Percentiles rank a stretch among this genome's conserved stretches.
These are phyloP conservation scores for Physeter macrocephalus DNA, from an alignment of 2,113 vertebrate species.

Conservation along the genomic window DNA sequence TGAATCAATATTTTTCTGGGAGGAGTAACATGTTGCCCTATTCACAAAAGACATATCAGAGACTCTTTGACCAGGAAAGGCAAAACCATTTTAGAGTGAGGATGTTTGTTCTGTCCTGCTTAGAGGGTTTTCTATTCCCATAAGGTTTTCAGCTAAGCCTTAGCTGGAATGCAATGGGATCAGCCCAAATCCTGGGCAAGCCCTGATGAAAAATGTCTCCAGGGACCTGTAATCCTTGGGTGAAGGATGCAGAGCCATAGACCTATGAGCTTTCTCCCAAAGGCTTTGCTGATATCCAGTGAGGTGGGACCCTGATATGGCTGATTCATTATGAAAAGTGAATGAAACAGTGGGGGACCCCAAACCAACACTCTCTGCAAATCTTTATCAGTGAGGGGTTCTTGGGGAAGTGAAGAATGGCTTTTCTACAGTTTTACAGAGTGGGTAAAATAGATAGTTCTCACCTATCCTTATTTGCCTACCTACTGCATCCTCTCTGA, in stretches of 20 bases:
- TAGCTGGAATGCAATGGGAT: conserved; percentile 5
- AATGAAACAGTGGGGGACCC: background rate
- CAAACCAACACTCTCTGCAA: background rate
- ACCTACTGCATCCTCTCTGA: background rate
- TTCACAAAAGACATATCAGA: conserved; percentile 19
- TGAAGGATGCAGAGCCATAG: background rate
- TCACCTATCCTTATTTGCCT: background rate
- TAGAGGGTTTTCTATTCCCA: background rate
- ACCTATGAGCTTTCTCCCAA: background rate
- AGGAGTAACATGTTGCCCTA: background rate
- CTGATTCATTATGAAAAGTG: background rate
- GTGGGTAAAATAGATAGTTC: background rate
- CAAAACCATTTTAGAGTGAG: background rate
- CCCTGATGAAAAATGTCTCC: background rate
- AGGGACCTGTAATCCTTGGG: background rate
- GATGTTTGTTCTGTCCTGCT: background rate
- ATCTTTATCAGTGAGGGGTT: background rate
- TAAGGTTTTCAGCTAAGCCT: background rate
- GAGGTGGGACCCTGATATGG: background rate
- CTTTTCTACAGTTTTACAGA: background rate
- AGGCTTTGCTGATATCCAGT: background rate
- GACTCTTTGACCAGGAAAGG: background rate
- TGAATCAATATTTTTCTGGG: background rate
- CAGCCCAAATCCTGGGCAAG: background rate
- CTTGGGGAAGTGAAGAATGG: background rate